These are phyloP conservation scores for Cylas formicarius DNA, from an alignment of 1,140 invertebrate species.

Conservation along the genomic window DNA sequence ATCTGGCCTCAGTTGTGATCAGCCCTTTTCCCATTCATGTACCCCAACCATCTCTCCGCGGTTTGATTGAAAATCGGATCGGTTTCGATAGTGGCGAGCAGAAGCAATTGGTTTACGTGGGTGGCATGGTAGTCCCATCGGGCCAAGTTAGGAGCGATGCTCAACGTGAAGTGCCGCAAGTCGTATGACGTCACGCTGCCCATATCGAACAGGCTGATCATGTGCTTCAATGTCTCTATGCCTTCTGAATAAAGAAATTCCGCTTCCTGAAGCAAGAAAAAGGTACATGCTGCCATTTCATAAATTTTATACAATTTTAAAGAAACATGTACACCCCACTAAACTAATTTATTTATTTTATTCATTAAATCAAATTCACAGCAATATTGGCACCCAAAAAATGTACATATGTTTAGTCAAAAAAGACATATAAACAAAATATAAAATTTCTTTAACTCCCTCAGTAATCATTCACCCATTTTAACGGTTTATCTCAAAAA, in stretches of 20 bases:
- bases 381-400: too few species aligned
- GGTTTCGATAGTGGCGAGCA: constrained; percentile 80
- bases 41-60: constrained; percentile 89
- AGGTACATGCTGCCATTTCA: background rate
- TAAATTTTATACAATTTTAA: constrained; percentile 18
- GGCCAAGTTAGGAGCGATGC: constrained; percentile 83
- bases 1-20: constrained; percentile 70
- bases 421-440: too few species aligned
- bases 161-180: constrained; percentile 83
- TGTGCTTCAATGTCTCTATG: constrained; percentile 79
- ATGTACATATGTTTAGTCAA: too few species aligned
- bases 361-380: too few species aligned
- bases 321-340: too few species aligned
- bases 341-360: too few species aligned
- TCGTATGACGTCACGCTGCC: constrained; percentile 97
- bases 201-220: constrained; percentile 90
- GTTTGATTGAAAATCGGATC: constrained; percentile 76
- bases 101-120: constrained; percentile 92
- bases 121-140: constrained; percentile 98
- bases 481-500: too few species aligned
- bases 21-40: constrained; percentile 90
- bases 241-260: constrained; percentile 75
- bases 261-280: constrained; percentile 49
- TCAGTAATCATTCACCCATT: too few species aligned
- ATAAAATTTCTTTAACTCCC: too few species aligned